Evolutionary conservation across 2,888 invertebrate species (phyloP), one percentile per base, ranked within the genome.

Genomic region (Volucella inanis): DNA sequence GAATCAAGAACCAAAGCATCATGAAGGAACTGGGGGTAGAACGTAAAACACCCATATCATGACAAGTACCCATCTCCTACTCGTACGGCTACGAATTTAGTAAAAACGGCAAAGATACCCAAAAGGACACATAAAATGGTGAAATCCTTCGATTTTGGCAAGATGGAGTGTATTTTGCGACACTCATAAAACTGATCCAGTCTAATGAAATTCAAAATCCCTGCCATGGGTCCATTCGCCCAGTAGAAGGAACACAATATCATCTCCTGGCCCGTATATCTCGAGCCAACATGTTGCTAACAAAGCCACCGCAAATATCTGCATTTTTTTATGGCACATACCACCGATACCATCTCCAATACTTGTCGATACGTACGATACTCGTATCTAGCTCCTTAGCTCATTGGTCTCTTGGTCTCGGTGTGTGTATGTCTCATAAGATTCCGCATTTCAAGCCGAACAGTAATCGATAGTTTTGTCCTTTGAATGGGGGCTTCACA

Each of bases 101-200:
- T 12, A 45, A 59, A 62, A 71, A 15, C 41, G 57, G 39, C 45
- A 49, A 38, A 52, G 67, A 18, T 39, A 38, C 22, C 64, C 62
- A 49, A 57, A 62, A 76, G 81, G 67, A 67, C 62, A 74, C 41
- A 77, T 71, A 81, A 85, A 85, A 85, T 68, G 18, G 52, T 62
- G 38, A 85, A 85, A 77, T 77, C 76, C 81, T 81, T 81, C 67
- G 85, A 85, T 81, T 85, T 81, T 71, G 85, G 62, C 81, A 85
- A 80, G 75, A 80, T 80, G 81, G 86, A 80, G 80, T 81, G 74
- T 87, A 87, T 87, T 88, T 88, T 88, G 88, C 81, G 87, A 87
- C 79, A 74, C 88, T 87, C 88, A 88, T 89, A 88, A 89, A 89
- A 88, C 85, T 88, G 89, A 89, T 88, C 88, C 89, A 88, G 87